A percentile compares a stretch with the other conserved stretches of the same genome.
Conservation (phyloP, 1,140 invertebrate species). For the Bombus fervidus region DNA sequence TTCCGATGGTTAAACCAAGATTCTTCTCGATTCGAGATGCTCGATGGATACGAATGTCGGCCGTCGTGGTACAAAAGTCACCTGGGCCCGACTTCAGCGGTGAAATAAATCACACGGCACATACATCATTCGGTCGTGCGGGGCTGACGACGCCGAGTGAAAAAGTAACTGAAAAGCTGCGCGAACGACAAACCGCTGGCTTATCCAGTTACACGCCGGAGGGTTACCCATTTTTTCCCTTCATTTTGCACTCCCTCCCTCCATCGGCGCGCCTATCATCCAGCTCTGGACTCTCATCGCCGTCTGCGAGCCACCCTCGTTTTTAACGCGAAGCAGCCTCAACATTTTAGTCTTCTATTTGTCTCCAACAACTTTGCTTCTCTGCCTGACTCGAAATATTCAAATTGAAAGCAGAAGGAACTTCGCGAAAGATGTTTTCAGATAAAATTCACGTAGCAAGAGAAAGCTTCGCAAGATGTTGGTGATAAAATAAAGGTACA, state of each 20-base stretch:
- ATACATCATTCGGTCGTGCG: conserved; percentile 64
- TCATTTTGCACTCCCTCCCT: conserved; percentile 55
- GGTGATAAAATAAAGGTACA: not conserved
- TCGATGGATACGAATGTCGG: conserved; percentile 20
- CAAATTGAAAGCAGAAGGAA: not conserved
- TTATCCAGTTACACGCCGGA: conserved; percentile 70
- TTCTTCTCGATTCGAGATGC: not conserved
- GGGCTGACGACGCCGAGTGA: conserved; percentile 49
- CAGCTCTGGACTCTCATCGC: conserved; percentile 42
- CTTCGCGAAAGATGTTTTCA: not conserved
- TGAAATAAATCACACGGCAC: conserved; percentile 68
- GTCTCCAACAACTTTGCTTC: not conserved
- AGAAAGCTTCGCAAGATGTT: not conserved
- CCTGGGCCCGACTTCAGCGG: conserved; percentile 38
- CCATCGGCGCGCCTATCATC: conserved; percentile 29
- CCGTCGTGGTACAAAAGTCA: conserved; percentile 51
- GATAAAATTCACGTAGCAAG: not conserved
- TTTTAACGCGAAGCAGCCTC: not conserved
- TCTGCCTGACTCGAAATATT: not conserved
- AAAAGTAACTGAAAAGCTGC: conserved; percentile 71
- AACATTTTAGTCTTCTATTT: not conserved
- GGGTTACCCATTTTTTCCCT: conserved; percentile 55
- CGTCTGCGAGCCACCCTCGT: conserved; percentile 12
- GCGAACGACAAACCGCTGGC: conserved; percentile 71
- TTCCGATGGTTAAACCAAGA: not conserved